Conservation (phyloP, 2,797 vertebrate species). For the Sternotherus odoratus region DNA sequence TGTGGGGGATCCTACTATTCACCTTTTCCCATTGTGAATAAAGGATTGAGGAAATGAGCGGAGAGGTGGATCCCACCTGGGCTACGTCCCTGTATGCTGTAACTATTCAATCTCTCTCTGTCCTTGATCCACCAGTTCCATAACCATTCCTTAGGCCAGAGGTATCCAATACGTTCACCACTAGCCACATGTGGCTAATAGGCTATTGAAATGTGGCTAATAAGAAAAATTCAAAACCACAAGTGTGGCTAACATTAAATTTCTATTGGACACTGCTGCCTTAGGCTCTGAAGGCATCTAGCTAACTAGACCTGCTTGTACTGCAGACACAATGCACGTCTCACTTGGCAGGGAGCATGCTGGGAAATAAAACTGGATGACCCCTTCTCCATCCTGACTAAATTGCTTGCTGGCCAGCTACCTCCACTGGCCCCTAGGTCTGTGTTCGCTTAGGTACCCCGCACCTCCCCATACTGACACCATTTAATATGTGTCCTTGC, state of each 20-base stretch:
- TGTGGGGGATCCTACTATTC: no score
- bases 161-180: no score
- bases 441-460: not conserved
- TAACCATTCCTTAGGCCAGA: not conserved
- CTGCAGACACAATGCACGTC: not conserved
- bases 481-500: not conserved
- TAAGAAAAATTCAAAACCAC: no score
- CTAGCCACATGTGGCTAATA: no score
- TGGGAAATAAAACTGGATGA: not conserved
- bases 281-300: not conserved
- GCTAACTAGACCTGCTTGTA: not conserved
- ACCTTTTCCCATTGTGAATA: not conserved
- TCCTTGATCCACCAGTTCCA: not conserved
- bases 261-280: no score
- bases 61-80: not conserved
- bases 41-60: not conserved
- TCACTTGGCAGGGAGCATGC: not conserved
- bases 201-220: no score
- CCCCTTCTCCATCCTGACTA: not conserved
- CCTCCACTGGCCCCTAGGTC: not conserved
- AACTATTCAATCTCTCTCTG: fast-evolving
- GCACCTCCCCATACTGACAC: not conserved
- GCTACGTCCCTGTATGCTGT: not conserved
- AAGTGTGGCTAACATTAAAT: no score
- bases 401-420: not conserved